Base-by-base conservation (phyloP, 2,797 vertebrate species). In the Hydrolagus colliei region DNA sequence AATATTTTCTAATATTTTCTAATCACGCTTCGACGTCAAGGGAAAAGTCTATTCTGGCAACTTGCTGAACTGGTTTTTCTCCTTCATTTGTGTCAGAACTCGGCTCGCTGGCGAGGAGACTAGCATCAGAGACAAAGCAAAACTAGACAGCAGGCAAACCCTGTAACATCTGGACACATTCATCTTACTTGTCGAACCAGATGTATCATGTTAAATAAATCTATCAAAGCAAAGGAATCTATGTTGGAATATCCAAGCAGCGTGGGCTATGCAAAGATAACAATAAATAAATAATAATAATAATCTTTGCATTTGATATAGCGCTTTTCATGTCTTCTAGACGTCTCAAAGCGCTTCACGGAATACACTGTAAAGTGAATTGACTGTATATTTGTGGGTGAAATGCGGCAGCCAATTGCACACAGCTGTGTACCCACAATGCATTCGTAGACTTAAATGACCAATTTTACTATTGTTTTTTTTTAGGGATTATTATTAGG, bases 101-200 rank as follows among this genome's bases (percentile, higher is more conserved):
- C 79, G 41, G 22, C 32, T 84, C 63, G 27, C 65, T 41, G 27
- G 16, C 68, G 68, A 84, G 65, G 79, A 84, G 68, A 84, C n/a
- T 84, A 63, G 68, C 79, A 84, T 18, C 52, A 32, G 65, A 67
- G 68, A 84, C 65, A 84, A 84, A 27, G 18, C 27, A 84, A 52
- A 82, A 88, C 89, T 79, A 88, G 87, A 86, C 75, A 72, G 67
- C 87, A 86, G 41, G 67, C 87, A 86, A 27, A 88, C 85, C 85
- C 72, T 82, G 0, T 11, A 63, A 85, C 0, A 4, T 65, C 88
- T 61, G 71, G 75, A 74, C 75, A 86, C 0, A 41, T 86, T 61
- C 86, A 86, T 32, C 18, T 87, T 68, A 90, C 79, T 86, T 22
- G 32, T 86, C 0, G 0, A 86, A 27, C 86, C 85, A 86, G 88